These are phyloP conservation scores for Ophion ellenae DNA, from an alignment of 2,888 invertebrate species.

Conservation along the genomic window DNA sequence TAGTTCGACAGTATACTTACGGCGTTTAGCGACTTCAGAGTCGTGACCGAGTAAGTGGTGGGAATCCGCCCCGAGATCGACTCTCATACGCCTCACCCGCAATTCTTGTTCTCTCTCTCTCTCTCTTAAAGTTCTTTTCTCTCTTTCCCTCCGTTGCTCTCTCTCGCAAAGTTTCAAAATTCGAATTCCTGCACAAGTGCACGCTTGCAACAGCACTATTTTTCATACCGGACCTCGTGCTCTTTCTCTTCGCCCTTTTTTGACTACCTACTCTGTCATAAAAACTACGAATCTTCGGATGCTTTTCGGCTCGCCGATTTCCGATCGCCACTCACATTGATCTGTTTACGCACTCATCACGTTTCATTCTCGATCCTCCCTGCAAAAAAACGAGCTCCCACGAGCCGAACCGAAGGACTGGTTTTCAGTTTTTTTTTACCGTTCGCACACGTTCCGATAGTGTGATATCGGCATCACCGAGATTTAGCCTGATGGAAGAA, in stretches of 20 bases:
- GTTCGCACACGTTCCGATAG: not conserved
- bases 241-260: slow-evolving; percentile 50
- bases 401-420: not conserved
- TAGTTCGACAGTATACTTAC: slow-evolving; percentile 72
- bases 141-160: not conserved
- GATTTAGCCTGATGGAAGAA: too few species aligned
- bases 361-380: not conserved
- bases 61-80: slow-evolving; percentile 83
- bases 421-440: slow-evolving; percentile 16
- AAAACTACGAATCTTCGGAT: slow-evolving; percentile 17
- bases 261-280: slow-evolving; percentile 1
- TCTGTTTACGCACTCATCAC: not conserved
- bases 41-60: slow-evolving; percentile 82
- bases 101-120: slow-evolving; percentile 24
- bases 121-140: not conserved
- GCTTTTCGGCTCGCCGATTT: slow-evolving; percentile 30
- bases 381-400: too few species aligned
- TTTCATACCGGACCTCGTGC: slow-evolving; percentile 65
- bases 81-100: slow-evolving; percentile 81
- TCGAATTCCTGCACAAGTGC: slow-evolving; percentile 56
- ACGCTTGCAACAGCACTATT: slow-evolving; percentile 66
- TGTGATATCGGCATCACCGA: not conserved
- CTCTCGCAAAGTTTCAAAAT: slow-evolving; percentile 45
- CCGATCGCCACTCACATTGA: slow-evolving; percentile 48
- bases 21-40: slow-evolving; percentile 76